These are phyloP conservation scores for Caenorhabditis japonica DNA, from an alignment of 2,888 invertebrate species.

Conservation along the genomic window DNA sequence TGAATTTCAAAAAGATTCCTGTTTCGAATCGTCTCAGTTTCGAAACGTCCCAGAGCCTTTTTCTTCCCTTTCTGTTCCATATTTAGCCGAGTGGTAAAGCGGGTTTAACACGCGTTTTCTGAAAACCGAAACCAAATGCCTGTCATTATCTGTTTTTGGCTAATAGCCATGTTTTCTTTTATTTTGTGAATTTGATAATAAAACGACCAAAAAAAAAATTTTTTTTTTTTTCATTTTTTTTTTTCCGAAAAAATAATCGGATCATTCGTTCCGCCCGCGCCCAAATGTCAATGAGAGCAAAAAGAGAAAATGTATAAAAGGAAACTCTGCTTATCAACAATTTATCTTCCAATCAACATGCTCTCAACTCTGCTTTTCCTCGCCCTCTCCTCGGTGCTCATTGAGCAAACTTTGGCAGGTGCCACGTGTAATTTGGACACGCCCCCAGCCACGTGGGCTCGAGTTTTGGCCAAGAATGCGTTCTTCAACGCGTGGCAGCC, in stretches of 20 bases:
- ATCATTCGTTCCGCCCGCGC: conserved; percentile 19
- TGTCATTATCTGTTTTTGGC: background rate
- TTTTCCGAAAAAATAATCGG: conserved; percentile 13
- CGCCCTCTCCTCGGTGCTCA: background rate
- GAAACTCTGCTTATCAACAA: too few species aligned
- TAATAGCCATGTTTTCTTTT: too few species aligned
- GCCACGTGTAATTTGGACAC: conserved; percentile 28
- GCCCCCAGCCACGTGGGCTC: conserved; percentile 35
- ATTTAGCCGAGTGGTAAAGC: conserved; percentile 24
- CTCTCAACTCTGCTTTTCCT: conserved; percentile 21
- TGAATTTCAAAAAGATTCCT: too few species aligned
- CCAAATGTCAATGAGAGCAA: conserved; percentile 6
- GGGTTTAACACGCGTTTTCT: conserved; percentile 43
- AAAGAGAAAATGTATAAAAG: conserved; percentile 13
- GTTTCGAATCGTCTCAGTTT: too few species aligned
- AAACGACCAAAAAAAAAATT: background rate
- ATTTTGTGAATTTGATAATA: background rate
- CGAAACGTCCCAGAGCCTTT: too few species aligned
- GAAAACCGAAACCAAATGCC: background rate
- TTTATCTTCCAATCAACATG: conserved; percentile 19
- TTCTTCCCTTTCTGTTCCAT: conserved; percentile 12
- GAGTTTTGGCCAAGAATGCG: conserved; percentile 23
- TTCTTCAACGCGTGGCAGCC: conserved; percentile 49
- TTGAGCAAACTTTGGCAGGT: conserved; percentile 2
- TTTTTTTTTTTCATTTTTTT: background rate